A percentile compares a stretch with the other conserved stretches of the same genome.
These are phyloP conservation scores for Microplitis manilae DNA, from an alignment of 2,888 invertebrate genomes.

Conservation along the genomic window DNA sequence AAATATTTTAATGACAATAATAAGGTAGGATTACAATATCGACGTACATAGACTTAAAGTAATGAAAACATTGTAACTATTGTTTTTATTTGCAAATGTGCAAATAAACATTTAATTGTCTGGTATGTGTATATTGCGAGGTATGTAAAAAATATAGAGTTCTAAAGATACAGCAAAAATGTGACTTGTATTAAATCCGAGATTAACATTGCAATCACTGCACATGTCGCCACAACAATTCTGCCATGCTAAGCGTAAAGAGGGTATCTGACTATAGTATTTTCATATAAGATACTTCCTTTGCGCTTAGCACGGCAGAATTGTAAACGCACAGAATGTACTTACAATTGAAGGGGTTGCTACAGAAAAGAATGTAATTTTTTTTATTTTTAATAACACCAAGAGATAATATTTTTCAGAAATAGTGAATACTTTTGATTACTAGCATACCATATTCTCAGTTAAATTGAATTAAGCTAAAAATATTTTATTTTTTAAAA, in stretches of 20 bases:
- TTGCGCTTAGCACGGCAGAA: neutral
- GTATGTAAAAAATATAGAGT: neutral
- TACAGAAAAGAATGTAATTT: neutral
- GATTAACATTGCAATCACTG: constrained; percentile 1
- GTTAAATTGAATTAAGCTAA: neutral
- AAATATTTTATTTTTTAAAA: neutral
- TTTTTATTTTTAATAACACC: neutral
- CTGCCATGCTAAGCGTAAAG: constrained; percentile 1
- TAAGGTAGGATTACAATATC: too few relatives aligned
- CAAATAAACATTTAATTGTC: neutral
- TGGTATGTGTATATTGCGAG: neutral
- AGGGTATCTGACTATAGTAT: neutral
- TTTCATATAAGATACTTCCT: neutral
- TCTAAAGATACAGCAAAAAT: neutral
- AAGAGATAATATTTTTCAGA: neutral
- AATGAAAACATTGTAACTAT: neutral
- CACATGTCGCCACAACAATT: constrained; percentile 1
- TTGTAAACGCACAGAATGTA: neutral
- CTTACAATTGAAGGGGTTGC: neutral
- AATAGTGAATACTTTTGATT: neutral
- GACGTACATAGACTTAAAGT: too few relatives aligned
- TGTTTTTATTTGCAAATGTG: neutral
- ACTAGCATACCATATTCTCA: neutral
- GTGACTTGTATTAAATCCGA: neutral
- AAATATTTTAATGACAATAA: too few relatives aligned